Conservation (phyloP, 2,113 vertebrate genomes). For the Henicopernis longicauda region DNA sequence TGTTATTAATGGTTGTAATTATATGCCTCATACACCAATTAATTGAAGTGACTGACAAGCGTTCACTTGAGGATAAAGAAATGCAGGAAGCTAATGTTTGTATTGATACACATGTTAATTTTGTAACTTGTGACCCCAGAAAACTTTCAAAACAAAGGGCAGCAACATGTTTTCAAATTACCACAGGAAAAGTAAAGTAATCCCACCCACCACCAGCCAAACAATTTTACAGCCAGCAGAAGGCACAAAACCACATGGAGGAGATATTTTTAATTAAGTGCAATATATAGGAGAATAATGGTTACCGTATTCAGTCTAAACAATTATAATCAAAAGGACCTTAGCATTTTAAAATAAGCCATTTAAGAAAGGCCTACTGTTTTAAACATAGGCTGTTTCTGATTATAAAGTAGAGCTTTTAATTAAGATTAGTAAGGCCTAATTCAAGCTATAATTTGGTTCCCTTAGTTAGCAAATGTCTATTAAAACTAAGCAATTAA, state of each 20-base stretch:
- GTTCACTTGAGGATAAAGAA: not conserved
- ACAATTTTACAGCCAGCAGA: slow-evolving; percentile 44
- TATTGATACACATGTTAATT: slow-evolving; percentile 27
- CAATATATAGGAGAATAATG: slow-evolving; percentile 28
- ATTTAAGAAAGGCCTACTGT: slow-evolving; percentile 53
- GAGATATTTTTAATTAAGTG: slow-evolving; percentile 51
- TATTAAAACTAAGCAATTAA: slow-evolving; percentile 78
- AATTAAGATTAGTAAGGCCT: slow-evolving; percentile 75
- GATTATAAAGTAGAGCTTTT: slow-evolving; percentile 74
- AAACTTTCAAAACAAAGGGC: slow-evolving; percentile 31
- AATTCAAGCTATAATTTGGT: slow-evolving; percentile 76
- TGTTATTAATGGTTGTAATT: slow-evolving; percentile 21
- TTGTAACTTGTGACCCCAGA: slow-evolving; percentile 33
- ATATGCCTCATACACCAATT: slow-evolving; percentile 7
- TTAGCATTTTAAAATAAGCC: slow-evolving; percentile 62
- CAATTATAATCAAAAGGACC: slow-evolving; percentile 49
- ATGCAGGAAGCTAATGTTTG: slow-evolving; percentile 35
- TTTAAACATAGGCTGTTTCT: slow-evolving; percentile 64
- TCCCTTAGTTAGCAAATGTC: slow-evolving; percentile 72
- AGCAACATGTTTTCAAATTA: slow-evolving; percentile 44
- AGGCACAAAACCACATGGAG: slow-evolving; percentile 53
- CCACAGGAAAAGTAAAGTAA: slow-evolving; percentile 48
- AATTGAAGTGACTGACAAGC: not conserved
- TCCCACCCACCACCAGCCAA: not conserved
- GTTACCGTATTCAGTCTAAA: slow-evolving; percentile 4